Evolutionary conservation across 2,797 vertebrate genomes (phyloP).

Genomic region (Australoheros facetus): DNA sequence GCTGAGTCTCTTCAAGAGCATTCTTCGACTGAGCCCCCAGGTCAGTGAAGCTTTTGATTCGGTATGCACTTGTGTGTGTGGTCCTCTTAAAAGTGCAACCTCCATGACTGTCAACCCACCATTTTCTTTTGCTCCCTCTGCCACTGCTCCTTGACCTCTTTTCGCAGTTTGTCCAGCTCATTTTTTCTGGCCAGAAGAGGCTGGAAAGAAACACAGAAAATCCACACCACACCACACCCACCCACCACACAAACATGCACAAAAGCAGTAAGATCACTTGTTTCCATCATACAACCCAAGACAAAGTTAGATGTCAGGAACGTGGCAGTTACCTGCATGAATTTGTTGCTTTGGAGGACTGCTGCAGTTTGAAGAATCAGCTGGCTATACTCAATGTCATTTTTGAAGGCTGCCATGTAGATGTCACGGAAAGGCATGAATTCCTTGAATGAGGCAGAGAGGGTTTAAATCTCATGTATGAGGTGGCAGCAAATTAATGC

Average conservation of each 20-base stretch:
- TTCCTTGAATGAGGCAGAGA: slow-evolving; percentile 76
- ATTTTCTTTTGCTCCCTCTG: slow-evolving; percentile 96
- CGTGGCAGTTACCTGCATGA: slow-evolving; percentile 85
- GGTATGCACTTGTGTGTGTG: slow-evolving; percentile 1
- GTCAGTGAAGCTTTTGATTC: slow-evolving; percentile 13
- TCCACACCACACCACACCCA: neutral
- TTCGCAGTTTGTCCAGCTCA: slow-evolving; percentile 95
- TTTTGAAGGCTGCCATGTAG: slow-evolving; percentile 90
- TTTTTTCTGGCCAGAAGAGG: slow-evolving; percentile 93
- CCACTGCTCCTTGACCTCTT: slow-evolving; percentile 98
- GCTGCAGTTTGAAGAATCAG: slow-evolving; percentile 89
- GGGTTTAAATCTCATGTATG: neutral
- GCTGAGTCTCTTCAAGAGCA: slow-evolving; percentile 5
- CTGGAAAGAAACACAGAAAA: slow-evolving; percentile 70
- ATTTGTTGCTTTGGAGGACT: slow-evolving; percentile 94
- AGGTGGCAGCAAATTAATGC: neutral
- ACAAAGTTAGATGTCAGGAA: neutral
- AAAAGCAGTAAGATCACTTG: neutral
- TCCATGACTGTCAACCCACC: slow-evolving; percentile 77
- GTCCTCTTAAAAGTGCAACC: slow-evolving; percentile 11
- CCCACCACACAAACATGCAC: neutral
- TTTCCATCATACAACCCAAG: neutral
- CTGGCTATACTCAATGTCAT: slow-evolving; percentile 91
- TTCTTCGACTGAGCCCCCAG: neutral
- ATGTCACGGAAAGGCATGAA: slow-evolving; percentile 95